A percentile compares a stretch with the other conserved stretches of the same genome.
Evolutionary conservation across 2,797 vertebrate species (phyloP).

Genomic region (Allobates femoralis): DNA sequence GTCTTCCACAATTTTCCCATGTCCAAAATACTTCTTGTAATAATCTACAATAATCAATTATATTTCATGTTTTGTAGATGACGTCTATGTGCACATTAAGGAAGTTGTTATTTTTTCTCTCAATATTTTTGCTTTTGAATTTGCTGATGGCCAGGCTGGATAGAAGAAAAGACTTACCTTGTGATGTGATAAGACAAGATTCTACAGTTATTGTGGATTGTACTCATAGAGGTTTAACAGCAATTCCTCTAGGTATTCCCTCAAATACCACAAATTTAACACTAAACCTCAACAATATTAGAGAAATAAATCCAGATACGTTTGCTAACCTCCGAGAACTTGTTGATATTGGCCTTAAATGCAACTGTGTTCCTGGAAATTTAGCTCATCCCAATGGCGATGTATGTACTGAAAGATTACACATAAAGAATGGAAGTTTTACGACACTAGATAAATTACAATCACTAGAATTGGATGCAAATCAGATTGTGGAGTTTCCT

Average conservation of each 20-base stretch:
- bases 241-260: slow-evolving; percentile 85
- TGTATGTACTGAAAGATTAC: too few species aligned
- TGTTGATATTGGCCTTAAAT: slow-evolving; percentile 86
- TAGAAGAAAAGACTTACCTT: slow-evolving; percentile 91
- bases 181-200: slow-evolving; percentile 76
- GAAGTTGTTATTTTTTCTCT: slow-evolving; percentile 66
- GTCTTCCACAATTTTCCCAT: background rate
- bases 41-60: background rate
- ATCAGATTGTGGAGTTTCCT: too few species aligned
- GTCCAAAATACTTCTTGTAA: slow-evolving; percentile 51
- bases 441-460: too few species aligned
- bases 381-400: too few species aligned
- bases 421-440: too few species aligned
- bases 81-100: too few species aligned
- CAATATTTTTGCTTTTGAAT: slow-evolving; percentile 69
- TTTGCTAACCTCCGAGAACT: slow-evolving; percentile 83
- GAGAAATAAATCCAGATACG: slow-evolving; percentile 77
- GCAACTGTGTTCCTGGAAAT: too few species aligned
- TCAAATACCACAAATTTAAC: slow-evolving; percentile 89
- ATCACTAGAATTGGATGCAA: too few species aligned
- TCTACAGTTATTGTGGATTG: slow-evolving; percentile 85
- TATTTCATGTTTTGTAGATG: too few species aligned
- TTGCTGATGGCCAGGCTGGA: slow-evolving; percentile 75
- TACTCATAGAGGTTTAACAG: slow-evolving; percentile 78
- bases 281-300: slow-evolving; percentile 92